Base-by-base conservation (phyloP, 2,888 invertebrate species). In the Meiosimyza platycephala region DNA sequence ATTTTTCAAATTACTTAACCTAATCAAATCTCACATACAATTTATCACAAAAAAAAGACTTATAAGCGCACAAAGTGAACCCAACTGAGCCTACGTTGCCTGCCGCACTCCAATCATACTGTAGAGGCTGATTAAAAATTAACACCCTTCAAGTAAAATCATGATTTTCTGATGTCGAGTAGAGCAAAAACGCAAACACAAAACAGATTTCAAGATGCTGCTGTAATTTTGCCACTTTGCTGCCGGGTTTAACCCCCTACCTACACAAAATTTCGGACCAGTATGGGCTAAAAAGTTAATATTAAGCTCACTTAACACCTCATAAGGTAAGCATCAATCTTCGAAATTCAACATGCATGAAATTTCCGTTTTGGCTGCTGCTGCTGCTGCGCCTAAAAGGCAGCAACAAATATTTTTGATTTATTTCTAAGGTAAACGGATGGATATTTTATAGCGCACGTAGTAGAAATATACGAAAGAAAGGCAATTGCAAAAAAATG, bases 11-110 rank as follows among this genome's bases (percentile, higher is more conserved):
- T 57, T 13, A 54, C 67, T 67, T 55, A 55, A 55, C 67, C 47
- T 67, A 57, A 67, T 67, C 67, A 67, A 67, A 55, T 55, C 47
- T 55, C 67, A 47, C 67, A 67, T 47, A 47, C 67, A 67, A 67
- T 67, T 67, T 57, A 67, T 67, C 67, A 67, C 67, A 52, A 65
- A 33, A 52, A 48, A 65, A 51, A 40, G 40, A 40, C 40, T 6
- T 40, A 40, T 40, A 28, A 28, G 13, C 28, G 15, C 4, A 33
- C 22, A 57, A 22, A 40, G 40, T 40, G 40, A 40, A 40, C 6
- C 9, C 40, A 40, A 40, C 9, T 40, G 40, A 40, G 4, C 40
- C 40, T 40, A 40, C 40, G 40, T 40, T 5, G 40, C 40, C 40
- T 40, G 40, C 40, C 22, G 16, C 40, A 52, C 28, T n/a, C 15